These are phyloP conservation scores for Podargus strigoides DNA, from an alignment of 2,797 vertebrate genomes.

Conservation along the genomic window DNA sequence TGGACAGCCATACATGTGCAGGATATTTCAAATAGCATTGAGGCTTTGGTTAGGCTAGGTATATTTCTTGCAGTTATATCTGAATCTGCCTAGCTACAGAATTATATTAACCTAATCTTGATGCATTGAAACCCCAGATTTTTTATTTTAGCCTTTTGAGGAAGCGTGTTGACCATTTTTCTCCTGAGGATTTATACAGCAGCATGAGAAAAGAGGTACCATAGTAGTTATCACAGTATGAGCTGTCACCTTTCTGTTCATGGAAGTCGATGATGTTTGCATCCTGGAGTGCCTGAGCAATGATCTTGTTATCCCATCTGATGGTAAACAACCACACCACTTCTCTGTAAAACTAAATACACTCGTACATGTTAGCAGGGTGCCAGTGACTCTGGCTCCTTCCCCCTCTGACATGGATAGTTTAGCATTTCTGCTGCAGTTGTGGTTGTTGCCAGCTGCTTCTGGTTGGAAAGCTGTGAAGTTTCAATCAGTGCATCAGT, in stretches of 20 bases:
- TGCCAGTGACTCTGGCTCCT: not conserved
- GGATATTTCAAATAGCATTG: not conserved
- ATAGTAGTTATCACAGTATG: not conserved
- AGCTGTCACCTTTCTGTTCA: conserved; percentile 5
- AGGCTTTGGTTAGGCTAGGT: not conserved
- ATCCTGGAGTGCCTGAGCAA: not conserved
- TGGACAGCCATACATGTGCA: not conserved
- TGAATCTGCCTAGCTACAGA: not conserved
- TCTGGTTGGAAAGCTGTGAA: not conserved
- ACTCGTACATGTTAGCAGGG: not conserved
- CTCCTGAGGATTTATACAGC: not conserved
- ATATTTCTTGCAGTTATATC: not conserved
- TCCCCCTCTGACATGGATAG: not conserved
- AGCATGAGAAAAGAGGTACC: not conserved
- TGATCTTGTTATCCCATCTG: not conserved
- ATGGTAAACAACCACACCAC: not conserved
- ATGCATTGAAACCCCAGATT: not conserved
- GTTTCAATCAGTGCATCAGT: not conserved
- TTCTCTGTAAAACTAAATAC: not conserved
- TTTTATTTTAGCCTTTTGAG: not conserved
- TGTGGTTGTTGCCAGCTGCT: not conserved
- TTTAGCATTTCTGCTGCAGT: not conserved
- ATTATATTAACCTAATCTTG: not conserved
- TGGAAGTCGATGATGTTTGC: not conserved
- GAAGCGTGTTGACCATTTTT: not conserved